Evolutionary conservation across 1,140 invertebrate genomes (phyloP), one percentile per base, ranked within the genome.

Genomic region (Homalodisca vitripennis): DNA sequence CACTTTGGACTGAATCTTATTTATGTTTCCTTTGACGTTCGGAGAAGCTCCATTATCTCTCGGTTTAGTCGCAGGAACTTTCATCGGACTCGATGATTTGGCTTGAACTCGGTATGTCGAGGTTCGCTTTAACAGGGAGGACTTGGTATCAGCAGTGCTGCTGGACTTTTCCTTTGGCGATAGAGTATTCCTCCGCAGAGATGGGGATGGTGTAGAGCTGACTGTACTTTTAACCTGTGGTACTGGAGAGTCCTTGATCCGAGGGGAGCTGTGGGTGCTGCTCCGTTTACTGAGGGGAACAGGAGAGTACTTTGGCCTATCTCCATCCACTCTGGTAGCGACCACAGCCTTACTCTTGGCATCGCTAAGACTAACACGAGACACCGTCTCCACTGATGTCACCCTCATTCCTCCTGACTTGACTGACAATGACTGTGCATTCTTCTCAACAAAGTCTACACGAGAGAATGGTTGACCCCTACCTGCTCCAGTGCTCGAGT

Each of bases 21-120:
- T 74, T 0, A 74, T 74, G 70, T 78, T 77, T 0, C 76, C 69
- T n/a, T 78, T 78, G 0, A 83, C 85, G 57, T 85, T 85, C 0
- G n/a, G n/a, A 24, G 62, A 64, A 30, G 65, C 17, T 2, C 34
- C 3, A 82, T 80, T 1, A 80, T 78, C 66, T 81, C 81, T 2
- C 78, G 74, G 12, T 80, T 79, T 66, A 80, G 80, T 27, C 78
- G 79, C 70, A 78, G 80, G 34, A 76, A 76, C 78, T 81, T 84
- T 70, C 76, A 80, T 80, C 75, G 65, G 65, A 29, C 41, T 69
- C 73, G 67, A 55, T 12, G 72, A 66, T 64, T 73, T 70, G 6
- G 67, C 57, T n/a, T 70, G 53, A 30, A 73, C 72, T 26, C 70
- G 48, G 34, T 71, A 73, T 6, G 72, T 73, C 6, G 72, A 67